Evolutionary conservation across 92 coral and sea anemone genomes (phyloP), one percentile per base, ranked within the genome.

Genomic region (Zoanthus gigantus): DNA sequence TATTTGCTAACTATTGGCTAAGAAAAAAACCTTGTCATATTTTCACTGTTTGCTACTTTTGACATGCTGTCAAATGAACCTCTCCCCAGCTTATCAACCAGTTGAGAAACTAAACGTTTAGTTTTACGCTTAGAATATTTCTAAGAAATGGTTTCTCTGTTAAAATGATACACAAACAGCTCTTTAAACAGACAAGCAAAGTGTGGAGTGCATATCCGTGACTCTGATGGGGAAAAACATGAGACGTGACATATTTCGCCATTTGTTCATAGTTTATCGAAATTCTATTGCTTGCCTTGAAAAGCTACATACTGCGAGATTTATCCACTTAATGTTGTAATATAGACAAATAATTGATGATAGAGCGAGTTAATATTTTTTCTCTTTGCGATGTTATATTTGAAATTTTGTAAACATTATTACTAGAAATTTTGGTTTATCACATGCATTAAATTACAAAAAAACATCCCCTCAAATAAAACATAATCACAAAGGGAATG

Each of bases 311-410:
- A 81, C 75, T 74, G 37, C 34, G 66, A 66, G 63, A 31, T 65
- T 63, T 81, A 81, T 81, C 85, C 75, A 81, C 47, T 81, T 81
- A 81, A 81, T 67, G 85, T 14, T 71, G 71, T 50, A 81, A 81
- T 81, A 81, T 57, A 81, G 66, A 81, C 75, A 81, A 60, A 81
- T 81, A 65, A 81, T 73, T 30, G 75, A 47, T 78, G 90, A 90
- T 90, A 85, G 77, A 86, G 90, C 54, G 65, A 90, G 86, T 86
- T 79, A 79, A 86, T 80, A 90, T 88, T 88, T 79, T 76, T 83
- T 80, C 68, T 84, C 85, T 88, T 84, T 69, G 67, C 73, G 88
- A 88, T 88, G 30, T 81, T 84, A 85, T 77, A 65, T 81, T 67
- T 7, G 61, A 16, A 32, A 65, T 81, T 66, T 81, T 75, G 46